Evolutionary conservation across 37 sponge, comb jelly and placozoan genomes (phyloP), one percentile per base, ranked within the genome.

Genomic region (Spongilla lacustris): DNA sequence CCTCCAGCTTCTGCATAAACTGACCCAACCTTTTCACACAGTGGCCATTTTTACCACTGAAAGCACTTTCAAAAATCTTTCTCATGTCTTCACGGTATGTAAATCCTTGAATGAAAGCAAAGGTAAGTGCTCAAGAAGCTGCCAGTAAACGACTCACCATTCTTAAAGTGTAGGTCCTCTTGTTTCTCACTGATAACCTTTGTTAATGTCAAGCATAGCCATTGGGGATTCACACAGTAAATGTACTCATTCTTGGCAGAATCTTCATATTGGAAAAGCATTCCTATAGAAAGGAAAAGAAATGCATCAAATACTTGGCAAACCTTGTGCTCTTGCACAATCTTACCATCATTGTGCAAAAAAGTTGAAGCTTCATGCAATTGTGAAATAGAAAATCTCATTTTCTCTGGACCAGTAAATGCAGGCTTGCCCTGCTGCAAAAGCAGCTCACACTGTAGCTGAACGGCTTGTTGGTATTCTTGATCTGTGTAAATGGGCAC

Each of bases 161-260:
- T 84, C 66, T 79, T 91, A 66, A 85, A 86, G 75, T 36, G 89
- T 0, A 90, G 76, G 71, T 89, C 84, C 38, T 70, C 34, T 70
- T 86, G 84, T 41, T 50, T 74, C 27, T 89, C 82, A n/a, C 90
- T 81, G 68, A 90, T 67, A 58, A 95, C 85, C n/a, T 77, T 86
- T 24, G 96, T 81, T 11, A 92, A 74, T 78, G 87, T 83, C 19
- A 80, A 67, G 69, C 96, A 88, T 6, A 95, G 88, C 96, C 96
- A 95, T 78, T 95, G 96, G 34, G 96, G 96, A 73, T 95, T 85
- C 26, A 95, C 73, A 67, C 92, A 95, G 91, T 90, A 95, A 76
- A 95, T 83, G 35, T 90, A 81, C 31, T 88, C 88, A 76, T 68
- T 75, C 50, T 86, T 77, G 11, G 81, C 83, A 31, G 71, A 67